These are phyloP conservation scores for Apeltes quadracus DNA, from an alignment of 2,113 vertebrate genomes.

Conservation along the genomic window DNA sequence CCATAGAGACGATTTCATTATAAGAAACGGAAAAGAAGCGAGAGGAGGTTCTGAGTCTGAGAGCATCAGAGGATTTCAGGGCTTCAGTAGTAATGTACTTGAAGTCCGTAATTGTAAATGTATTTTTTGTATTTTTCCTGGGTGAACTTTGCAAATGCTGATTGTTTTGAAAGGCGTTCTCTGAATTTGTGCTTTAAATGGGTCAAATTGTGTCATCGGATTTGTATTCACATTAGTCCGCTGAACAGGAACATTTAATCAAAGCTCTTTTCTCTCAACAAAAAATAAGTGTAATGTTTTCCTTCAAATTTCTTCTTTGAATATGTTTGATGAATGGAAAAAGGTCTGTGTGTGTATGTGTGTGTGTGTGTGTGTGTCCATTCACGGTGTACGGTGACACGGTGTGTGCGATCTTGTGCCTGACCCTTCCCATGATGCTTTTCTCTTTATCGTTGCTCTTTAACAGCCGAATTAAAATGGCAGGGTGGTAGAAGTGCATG, in stretches of 20 bases:
- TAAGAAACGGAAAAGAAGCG: neutral
- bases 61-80: neutral
- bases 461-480: slow-evolving; percentile 54
- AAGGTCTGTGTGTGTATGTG: neutral
- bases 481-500: slow-evolving; percentile 23
- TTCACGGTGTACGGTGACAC: slow-evolving; percentile 9
- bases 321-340: too few species aligned
- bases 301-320: neutral
- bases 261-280: slow-evolving; percentile 5
- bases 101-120: too few species aligned
- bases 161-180: neutral
- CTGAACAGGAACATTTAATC: neutral
- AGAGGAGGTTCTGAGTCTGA: neutral
- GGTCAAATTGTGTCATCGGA: neutral
- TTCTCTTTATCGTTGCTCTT: slow-evolving; percentile 4
- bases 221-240: neutral
- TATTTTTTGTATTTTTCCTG: neutral
- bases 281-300: slow-evolving; percentile 3
- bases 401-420: slow-evolving; percentile 32
- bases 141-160: neutral
- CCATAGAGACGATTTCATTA: neutral
- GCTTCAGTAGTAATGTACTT: neutral
- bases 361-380: slow-evolving; percentile 3
- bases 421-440: slow-evolving; percentile 46
- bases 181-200: neutral